These are phyloP conservation scores for Diploscapter pachys DNA, from an alignment of 1,140 invertebrate genomes.

Conservation along the genomic window DNA sequence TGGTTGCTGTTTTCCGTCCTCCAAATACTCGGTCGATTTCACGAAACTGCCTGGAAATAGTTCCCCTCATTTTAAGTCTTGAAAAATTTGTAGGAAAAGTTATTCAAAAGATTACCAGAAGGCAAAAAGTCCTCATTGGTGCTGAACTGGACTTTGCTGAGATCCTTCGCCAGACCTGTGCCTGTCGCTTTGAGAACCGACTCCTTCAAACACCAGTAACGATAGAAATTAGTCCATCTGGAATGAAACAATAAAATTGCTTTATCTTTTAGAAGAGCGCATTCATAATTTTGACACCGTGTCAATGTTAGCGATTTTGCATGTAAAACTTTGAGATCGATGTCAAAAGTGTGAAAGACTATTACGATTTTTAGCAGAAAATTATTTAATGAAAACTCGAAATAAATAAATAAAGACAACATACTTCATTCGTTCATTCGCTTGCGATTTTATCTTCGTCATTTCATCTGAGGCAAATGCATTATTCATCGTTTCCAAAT, in stretches of 20 bases:
- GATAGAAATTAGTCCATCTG: constrained; percentile 26
- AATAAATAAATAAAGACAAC: not conserved
- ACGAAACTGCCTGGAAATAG: constrained; percentile 7
- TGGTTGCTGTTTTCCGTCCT: constrained; percentile 5
- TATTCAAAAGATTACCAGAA: not conserved
- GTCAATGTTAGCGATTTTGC: too few relatives aligned
- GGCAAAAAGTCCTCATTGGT: too few relatives aligned
- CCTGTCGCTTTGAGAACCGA: constrained; percentile 28
- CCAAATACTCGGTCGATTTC: not conserved
- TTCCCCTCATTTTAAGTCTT: not conserved
- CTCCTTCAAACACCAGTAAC: constrained; percentile 31
- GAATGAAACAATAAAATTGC: too few relatives aligned
- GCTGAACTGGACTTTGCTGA: constrained; percentile 10
- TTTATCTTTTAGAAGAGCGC: too few relatives aligned
- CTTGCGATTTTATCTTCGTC: not conserved
- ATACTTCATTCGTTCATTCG: constrained; percentile 7
- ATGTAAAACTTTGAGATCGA: too few relatives aligned
- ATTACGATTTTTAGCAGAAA: not conserved
- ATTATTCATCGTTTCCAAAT: constrained; percentile 12
- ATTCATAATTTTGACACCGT: too few relatives aligned
- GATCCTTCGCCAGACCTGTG: constrained; percentile 12
- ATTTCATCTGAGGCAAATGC: constrained; percentile 19
- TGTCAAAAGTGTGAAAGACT: too few relatives aligned
- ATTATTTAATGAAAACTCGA: not conserved
- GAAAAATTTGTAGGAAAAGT: constrained; percentile 2